These are phyloP conservation scores for Calvadosia cruxmelitensis DNA, from an alignment of 30 jellyfish, hydroid and myxozoan genomes.

Conservation along the genomic window DNA sequence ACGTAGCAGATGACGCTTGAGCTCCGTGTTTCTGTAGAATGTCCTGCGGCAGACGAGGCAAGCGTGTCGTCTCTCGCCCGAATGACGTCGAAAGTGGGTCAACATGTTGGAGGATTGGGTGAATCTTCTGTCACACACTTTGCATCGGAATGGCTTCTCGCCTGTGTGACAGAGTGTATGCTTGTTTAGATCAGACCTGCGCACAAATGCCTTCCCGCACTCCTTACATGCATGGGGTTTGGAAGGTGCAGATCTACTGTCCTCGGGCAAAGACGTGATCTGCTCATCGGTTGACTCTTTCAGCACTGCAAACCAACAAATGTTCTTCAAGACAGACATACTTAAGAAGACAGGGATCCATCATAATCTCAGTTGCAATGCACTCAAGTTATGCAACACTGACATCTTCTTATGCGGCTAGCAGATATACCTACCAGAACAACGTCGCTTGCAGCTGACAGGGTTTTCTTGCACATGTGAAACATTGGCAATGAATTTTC, in stretches of 20 bases:
- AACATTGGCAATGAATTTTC: neutral
- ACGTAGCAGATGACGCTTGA: constrained; percentile 39
- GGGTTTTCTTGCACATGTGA: too few species aligned
- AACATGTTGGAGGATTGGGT: constrained; percentile 66
- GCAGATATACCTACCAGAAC: too few species aligned
- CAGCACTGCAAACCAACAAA: neutral
- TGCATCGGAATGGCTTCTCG: constrained; percentile 49
- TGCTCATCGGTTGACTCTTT: neutral
- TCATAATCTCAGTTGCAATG: too few species aligned
- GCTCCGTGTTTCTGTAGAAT: constrained; percentile 40
- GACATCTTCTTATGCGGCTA: too few species aligned
- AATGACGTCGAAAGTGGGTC: constrained; percentile 58
- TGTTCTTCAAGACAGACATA: too few species aligned
- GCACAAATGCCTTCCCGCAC: constrained; percentile 30
- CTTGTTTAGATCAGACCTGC: constrained; percentile 45
- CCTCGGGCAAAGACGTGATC: too few species aligned
- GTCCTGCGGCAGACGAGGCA: constrained; percentile 34
- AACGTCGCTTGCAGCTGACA: too few species aligned
- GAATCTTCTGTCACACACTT: constrained; percentile 48
- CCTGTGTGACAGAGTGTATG: constrained; percentile 50
- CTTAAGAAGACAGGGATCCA: too few species aligned
- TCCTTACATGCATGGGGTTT: constrained; percentile 46
- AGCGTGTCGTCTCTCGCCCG: constrained; percentile 39
- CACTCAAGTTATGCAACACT: too few species aligned
- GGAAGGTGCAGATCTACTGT: neutral